Base-by-base conservation (phyloP, 92 coral and sea anemone species). In the Scolanthus callimorphus region DNA sequence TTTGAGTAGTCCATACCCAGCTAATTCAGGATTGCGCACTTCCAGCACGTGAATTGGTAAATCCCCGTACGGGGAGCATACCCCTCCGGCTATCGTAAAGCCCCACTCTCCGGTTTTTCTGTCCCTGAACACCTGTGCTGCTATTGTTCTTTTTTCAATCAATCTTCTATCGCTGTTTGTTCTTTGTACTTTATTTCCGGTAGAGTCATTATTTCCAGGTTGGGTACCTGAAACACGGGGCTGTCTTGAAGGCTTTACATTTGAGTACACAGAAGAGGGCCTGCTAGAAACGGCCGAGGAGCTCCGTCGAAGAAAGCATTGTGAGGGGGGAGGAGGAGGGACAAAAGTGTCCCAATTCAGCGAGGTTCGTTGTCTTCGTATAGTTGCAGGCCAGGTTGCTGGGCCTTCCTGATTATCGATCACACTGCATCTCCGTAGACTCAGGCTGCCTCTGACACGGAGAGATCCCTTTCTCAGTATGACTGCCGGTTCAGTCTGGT, bases 1-100 rank as follows among this genome's bases (percentile, higher is more conserved):
- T 62, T 65, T 73, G 25, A 85, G 49, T 34, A 63, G 26, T 0
- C 64, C 77, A 27, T 24, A 31, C 29, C 56, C 66, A n/a, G 67
- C 52, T 31, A 26, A 28, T 13, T 55, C 60, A 2, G 48, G 53
- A 27, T 72, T 43, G 22, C 76, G 52, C 6, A 85, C 58, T 3
- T 64, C 79, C 24, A 82, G 69, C n/a, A 85, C 67, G 39, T 58
- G 83, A n/a, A 85, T 80, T 15, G 92, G 92, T 19, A 85, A 70
- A 56, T 85, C 87, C 27, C 92, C 92, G 59, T 85, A 85, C 60
- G 92, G 88, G 60, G 92, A 85, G 53, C 52, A 74, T 20, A 71
- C 29, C 12, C 92, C 92, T 22, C 92, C 92, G 38, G 79, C 92
- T 34, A 85, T 55, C 10, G 71, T 69, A 17, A 85, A 80, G 0